These are phyloP conservation scores for Styela clava DNA, from an alignment of 23 tunicate genomes.

Conservation along the genomic window DNA sequence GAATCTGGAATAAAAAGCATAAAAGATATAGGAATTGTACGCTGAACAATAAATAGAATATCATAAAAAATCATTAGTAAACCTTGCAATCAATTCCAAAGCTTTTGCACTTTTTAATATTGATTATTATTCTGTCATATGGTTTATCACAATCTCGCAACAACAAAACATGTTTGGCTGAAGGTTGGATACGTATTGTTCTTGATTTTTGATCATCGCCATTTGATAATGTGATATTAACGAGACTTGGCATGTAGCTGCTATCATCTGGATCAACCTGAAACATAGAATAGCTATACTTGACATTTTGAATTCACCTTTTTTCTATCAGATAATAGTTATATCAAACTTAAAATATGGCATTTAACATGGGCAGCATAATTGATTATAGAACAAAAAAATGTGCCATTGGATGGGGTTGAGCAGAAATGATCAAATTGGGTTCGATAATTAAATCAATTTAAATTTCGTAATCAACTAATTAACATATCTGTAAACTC, in stretches of 20 bases:
- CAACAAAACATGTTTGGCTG: slow-evolving; percentile 49
- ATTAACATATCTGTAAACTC: too few species aligned
- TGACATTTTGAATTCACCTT: not conserved
- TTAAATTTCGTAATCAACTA: too few species aligned
- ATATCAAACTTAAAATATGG: too few species aligned
- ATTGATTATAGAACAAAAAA: too few species aligned
- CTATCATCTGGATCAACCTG: slow-evolving; percentile 58
- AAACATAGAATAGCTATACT: not conserved
- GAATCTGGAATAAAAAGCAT: not conserved
- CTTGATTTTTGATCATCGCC: slow-evolving; percentile 18
- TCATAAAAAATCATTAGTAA: too few species aligned
- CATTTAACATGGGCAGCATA: too few species aligned
- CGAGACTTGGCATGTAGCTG: slow-evolving; percentile 55
- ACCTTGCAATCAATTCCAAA: slow-evolving; percentile 73
- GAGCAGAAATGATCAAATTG: too few species aligned
- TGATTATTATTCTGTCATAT: slow-evolving; percentile 36
- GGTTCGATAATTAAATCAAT: too few species aligned
- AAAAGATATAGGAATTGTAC: too few species aligned
- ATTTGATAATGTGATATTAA: slow-evolving; percentile 29
- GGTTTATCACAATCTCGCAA: slow-evolving; percentile 31
- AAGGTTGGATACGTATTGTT: slow-evolving; percentile 40
- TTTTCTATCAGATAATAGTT: not conserved
- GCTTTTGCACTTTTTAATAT: slow-evolving; percentile 43
- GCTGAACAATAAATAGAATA: too few species aligned
- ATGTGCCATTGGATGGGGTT: too few species aligned